phyloP scores from a whole-genome alignment of 2,113 vertebrate genomes.

The Chloebia gouldiae region DNA sequence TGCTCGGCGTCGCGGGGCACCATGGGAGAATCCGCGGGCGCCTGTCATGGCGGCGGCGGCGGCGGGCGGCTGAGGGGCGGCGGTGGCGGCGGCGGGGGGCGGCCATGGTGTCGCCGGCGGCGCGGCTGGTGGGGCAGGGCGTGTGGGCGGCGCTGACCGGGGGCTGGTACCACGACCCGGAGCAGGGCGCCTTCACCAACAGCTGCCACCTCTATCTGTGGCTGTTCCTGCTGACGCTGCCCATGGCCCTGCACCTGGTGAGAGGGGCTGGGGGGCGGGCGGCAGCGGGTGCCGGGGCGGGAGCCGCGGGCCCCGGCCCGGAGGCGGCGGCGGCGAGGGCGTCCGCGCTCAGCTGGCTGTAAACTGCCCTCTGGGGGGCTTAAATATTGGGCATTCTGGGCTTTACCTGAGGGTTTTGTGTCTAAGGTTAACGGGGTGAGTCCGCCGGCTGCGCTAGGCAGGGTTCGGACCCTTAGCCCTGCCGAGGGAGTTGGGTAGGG shows the following conservation, averaged over 20 bases:
- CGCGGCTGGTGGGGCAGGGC: constrained; percentile 90
- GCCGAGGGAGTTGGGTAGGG: neutral
- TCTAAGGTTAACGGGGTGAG: neutral
- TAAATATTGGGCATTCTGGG: rapidly evolving
- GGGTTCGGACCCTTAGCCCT: neutral
- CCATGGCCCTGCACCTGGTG: constrained; percentile 92
- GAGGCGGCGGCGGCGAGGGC: neutral
- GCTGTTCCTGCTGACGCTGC: constrained; percentile 91
- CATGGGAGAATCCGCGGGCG: too few relatives aligned
- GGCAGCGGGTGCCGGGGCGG: neutral
- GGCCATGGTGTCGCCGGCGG: constrained; percentile 86
- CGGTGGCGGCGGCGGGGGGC: neutral
- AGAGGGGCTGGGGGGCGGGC: constrained; percentile 51
- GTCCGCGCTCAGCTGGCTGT: neutral
- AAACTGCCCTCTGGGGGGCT: neutral
- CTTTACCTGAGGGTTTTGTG: neutral
- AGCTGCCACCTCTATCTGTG: constrained; percentile 95
- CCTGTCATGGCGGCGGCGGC: too few relatives aligned
- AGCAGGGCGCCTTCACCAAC: constrained; percentile 94
- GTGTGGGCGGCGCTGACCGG: constrained; percentile 95
- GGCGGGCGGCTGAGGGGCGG: neutral
- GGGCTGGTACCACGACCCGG: constrained; percentile 96
- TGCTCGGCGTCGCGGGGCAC: too few relatives aligned
- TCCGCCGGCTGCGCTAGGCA: rapidly evolving
- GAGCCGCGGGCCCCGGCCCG: neutral